phyloP scores from a whole-genome alignment of 2,888 invertebrate genomes.

The Diplazon laetatorius region DNA sequence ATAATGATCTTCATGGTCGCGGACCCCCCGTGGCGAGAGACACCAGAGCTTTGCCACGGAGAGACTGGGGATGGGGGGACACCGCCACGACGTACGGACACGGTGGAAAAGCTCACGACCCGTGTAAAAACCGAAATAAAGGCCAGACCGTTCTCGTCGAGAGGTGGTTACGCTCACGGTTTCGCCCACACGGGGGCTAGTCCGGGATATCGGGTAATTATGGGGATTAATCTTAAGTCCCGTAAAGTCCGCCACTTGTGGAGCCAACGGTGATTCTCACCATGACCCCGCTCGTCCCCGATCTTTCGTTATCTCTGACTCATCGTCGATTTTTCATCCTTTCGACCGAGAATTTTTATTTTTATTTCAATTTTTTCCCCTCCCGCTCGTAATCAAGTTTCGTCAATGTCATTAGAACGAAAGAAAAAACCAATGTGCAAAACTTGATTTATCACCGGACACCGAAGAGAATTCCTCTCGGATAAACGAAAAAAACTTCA shows the following conservation, averaged over 20 bases:
- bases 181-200: constrained; percentile 64
- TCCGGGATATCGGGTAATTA: constrained; percentile 79
- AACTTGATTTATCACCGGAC: no score
- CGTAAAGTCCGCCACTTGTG: constrained; percentile 82
- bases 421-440: no score
- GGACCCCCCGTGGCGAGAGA: constrained; percentile 45
- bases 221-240: constrained; percentile 82
- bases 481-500: no score
- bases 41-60: constrained; percentile 50
- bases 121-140: constrained; percentile 78
- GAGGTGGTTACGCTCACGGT: constrained; percentile 59
- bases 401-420: no score
- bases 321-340: constrained; percentile 16
- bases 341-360: constrained; percentile 29
- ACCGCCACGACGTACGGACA: constrained; percentile 32
- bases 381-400: no score
- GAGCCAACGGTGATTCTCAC: constrained; percentile 67
- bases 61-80: no score
- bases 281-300: constrained; percentile 22
- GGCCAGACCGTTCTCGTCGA: constrained; percentile 61
- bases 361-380: no score
- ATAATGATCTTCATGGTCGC: constrained; percentile 78
- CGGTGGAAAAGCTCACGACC: constrained; percentile 65
- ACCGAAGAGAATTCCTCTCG: no score
- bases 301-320: constrained; percentile 35